phyloP scores from a whole-genome alignment of 2,113 vertebrate genomes.

The Cacatua alba region DNA sequence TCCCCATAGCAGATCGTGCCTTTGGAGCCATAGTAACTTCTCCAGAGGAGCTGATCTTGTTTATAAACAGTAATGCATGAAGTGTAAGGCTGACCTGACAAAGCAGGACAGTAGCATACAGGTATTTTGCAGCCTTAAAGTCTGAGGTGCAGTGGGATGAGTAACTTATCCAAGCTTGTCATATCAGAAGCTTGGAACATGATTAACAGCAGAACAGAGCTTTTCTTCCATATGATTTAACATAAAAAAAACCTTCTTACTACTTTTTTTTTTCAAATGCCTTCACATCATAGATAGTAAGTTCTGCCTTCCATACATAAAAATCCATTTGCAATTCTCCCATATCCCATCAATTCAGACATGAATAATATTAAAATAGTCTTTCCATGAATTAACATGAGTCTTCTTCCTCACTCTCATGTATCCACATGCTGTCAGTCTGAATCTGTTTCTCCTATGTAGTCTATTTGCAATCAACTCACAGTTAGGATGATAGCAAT shows the following conservation, averaged over 20 bases:
- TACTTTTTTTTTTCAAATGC: neutral
- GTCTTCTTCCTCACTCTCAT: neutral
- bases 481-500: neutral
- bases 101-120: neutral
- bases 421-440: neutral
- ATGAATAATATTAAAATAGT: neutral
- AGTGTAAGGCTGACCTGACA: neutral
- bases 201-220: neutral
- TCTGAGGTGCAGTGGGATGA: neutral
- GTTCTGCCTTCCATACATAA: neutral
- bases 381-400: neutral
- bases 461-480: neutral
- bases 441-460: neutral
- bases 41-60: neutral
- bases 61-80: neutral
- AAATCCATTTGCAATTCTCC: neutral
- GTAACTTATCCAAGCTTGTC: neutral
- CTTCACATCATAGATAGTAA: neutral
- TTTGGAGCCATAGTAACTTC: neutral
- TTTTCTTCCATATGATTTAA: neutral
- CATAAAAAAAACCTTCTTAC: neutral
- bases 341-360: neutral
- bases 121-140: neutral
- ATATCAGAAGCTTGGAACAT: neutral
- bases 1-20: neutral